Conservation (phyloP, 2,113 vertebrate species). For the Hippocampus guttulatus region DNA sequence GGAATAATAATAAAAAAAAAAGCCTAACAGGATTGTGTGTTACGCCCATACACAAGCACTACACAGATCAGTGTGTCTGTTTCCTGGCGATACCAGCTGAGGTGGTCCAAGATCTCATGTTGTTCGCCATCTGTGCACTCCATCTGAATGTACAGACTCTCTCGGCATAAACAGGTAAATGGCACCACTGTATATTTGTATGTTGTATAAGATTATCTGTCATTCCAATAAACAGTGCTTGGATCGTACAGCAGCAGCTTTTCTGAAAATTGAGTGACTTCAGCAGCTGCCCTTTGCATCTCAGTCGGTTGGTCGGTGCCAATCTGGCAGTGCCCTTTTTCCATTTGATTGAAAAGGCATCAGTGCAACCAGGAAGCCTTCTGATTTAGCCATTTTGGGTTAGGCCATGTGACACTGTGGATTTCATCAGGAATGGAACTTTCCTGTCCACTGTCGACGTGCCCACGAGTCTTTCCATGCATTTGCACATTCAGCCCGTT, state of each 20-base stretch:
- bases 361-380: constrained; percentile 44
- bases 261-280: constrained; percentile 26
- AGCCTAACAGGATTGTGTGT: constrained; percentile 6
- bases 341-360: constrained; percentile 59
- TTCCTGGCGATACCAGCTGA: constrained; percentile 53
- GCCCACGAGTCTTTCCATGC: constrained; percentile 56
- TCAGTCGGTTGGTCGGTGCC: constrained; percentile 38
- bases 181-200: background rate
- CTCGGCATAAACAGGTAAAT: constrained; percentile 23
- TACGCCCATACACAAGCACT: constrained; percentile 13
- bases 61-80: constrained; percentile 30
- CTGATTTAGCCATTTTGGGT: constrained; percentile 68
- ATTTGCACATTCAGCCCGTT: constrained; percentile 17
- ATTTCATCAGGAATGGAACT: constrained; percentile 67
- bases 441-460: constrained; percentile 46
- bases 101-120: constrained; percentile 60
- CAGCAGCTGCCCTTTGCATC: constrained; percentile 33
- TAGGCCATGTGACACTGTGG: constrained; percentile 57
- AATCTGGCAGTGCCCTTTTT: constrained; percentile 53
- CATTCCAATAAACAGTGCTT: no score
- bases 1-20: background rate
- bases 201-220: background rate
- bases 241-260: background rate
- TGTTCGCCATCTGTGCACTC: constrained; percentile 68
- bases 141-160: constrained; percentile 18